Evolutionary conservation across 1,140 invertebrate species (phyloP).

Genomic region (Sitodiplosis mosellana): DNA sequence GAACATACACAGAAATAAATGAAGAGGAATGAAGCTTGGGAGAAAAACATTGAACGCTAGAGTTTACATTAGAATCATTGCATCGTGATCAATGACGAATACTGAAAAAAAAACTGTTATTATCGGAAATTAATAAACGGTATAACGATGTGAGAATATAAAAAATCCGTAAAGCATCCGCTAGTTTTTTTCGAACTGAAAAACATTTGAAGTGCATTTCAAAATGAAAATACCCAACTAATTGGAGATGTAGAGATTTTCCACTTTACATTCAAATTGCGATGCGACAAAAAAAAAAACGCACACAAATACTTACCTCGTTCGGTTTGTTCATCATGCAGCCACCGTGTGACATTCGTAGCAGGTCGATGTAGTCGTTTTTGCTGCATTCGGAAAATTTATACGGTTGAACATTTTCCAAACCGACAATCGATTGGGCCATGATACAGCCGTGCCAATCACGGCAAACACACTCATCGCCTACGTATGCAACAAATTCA

Average conservation of each 20-base stretch:
- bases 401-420: conserved; percentile 82
- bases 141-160: too few species aligned
- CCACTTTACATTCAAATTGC: not conserved
- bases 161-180: too few species aligned
- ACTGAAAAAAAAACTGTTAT: too few species aligned
- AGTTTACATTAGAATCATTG: too few species aligned
- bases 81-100: too few species aligned
- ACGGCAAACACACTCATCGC: conserved; percentile 60
- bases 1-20: too few species aligned
- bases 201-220: too few species aligned
- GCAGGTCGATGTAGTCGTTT: conserved; percentile 64
- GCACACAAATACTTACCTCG: conserved; percentile 37
- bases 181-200: too few species aligned
- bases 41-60: too few species aligned
- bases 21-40: too few species aligned
- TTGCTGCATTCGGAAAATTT: conserved; percentile 82
- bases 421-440: conserved; percentile 77
- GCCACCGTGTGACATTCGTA: conserved; percentile 58
- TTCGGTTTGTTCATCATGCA: conserved; percentile 85
- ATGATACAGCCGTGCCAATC: conserved; percentile 95
- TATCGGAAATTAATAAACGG: too few species aligned
- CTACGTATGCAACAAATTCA: conserved; percentile 7
- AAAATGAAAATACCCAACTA: too few species aligned
- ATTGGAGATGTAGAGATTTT: not conserved
- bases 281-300: not conserved